phyloP scores from a whole-genome alignment of 1,140 invertebrate species.

The Pseudomyrmex dendroicus region DNA sequence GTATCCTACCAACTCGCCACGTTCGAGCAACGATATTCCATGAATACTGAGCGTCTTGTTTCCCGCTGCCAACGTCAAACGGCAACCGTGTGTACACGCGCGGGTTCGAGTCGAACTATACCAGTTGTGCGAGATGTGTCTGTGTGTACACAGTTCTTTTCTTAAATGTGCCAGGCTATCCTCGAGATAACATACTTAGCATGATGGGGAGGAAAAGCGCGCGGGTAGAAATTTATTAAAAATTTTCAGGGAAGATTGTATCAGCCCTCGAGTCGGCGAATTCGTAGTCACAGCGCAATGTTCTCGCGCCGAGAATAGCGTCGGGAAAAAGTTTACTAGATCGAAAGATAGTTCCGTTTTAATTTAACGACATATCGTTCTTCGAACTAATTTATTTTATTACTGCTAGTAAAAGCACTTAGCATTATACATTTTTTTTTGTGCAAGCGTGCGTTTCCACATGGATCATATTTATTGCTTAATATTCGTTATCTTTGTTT shows the following conservation, averaged over 20 bases:
- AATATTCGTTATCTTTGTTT: neutral
- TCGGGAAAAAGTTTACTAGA: neutral
- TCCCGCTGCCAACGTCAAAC: slow-evolving; percentile 54
- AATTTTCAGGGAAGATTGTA: slow-evolving; percentile 17
- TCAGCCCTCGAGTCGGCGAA: neutral
- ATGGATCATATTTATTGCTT: neutral
- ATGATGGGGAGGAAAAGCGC: too few relatives aligned
- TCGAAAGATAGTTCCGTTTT: neutral
- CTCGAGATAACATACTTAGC: slow-evolving; percentile 7
- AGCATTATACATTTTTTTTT: too few relatives aligned
- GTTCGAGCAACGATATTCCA: slow-evolving; percentile 75
- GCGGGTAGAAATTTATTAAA: slow-evolving; percentile 53
- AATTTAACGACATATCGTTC: neutral
- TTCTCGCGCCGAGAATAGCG: neutral
- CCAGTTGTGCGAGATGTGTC: slow-evolving; percentile 44
- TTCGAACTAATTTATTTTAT: neutral
- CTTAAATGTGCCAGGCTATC: slow-evolving; percentile 48
- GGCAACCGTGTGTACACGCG: slow-evolving; percentile 67
- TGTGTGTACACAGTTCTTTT: slow-evolving; percentile 43
- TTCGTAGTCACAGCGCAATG: slow-evolving; percentile 13
- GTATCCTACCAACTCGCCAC: slow-evolving; percentile 45
- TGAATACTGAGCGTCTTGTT: slow-evolving; percentile 75
- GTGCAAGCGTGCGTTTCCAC: neutral
- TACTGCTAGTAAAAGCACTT: too few relatives aligned
- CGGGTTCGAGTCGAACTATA: slow-evolving; percentile 58